Evolutionary conservation across 2,888 invertebrate species (phyloP).

Genomic region (Nomada ruficornis): DNA sequence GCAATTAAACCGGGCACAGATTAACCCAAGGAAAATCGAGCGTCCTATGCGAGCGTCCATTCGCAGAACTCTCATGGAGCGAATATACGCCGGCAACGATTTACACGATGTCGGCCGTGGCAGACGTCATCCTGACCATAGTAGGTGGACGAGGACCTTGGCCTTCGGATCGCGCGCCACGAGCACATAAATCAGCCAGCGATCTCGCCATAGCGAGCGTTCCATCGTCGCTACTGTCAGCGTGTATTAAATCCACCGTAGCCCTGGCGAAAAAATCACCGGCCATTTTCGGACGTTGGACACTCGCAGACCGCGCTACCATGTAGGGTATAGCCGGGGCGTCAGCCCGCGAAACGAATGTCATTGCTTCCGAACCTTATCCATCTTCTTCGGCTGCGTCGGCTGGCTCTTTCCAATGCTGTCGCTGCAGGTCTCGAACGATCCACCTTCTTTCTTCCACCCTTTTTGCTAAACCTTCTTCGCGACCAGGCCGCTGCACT

Average conservation of each 20-base stretch:
- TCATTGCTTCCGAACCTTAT: constrained; percentile 70
- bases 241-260: constrained; percentile 72
- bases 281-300: constrained; percentile 78
- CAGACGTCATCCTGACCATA: constrained; percentile 59
- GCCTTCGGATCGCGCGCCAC: constrained; percentile 59
- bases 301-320: constrained; percentile 72
- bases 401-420: not conserved
- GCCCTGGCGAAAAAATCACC: constrained; percentile 73
- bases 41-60: not conserved
- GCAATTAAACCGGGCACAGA: constrained; percentile 11
- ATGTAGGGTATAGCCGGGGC: constrained; percentile 77
- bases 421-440: not conserved
- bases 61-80: constrained; percentile 45
- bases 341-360: constrained; percentile 73
- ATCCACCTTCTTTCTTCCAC: not conserved
- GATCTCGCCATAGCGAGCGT: constrained; percentile 77
- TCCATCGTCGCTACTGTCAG: constrained; percentile 63
- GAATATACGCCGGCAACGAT: constrained; percentile 35
- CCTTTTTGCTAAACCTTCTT: constrained; percentile 31
- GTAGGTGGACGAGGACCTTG: constrained; percentile 64
- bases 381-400: constrained; percentile 57
- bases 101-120: constrained; percentile 45
- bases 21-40: constrained; percentile 15
- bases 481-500: not conserved
- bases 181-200: constrained; percentile 75